Evolutionary conservation across 2,888 invertebrate species (phyloP), one percentile per base, ranked within the genome.

Genomic region (Diaphora mendica): DNA sequence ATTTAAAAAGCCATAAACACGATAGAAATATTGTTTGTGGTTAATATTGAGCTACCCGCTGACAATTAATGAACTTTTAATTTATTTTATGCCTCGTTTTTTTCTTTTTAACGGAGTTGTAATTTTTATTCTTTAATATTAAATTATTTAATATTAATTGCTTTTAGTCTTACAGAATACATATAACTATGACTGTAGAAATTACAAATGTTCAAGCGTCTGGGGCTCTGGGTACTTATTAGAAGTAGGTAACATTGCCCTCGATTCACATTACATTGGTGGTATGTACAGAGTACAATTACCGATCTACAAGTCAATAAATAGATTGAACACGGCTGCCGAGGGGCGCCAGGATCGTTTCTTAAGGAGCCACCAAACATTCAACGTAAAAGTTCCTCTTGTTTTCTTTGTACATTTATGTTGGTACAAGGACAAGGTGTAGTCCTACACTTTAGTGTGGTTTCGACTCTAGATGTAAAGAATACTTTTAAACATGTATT

Each of bases 291-390:
- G 70, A 79, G 76, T 80, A 77, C 82, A 83, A 83, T 82, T 84
- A 83, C 80, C 76, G 74, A 71, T 71, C 77, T 75, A 84, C 83
- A 84, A 81, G 81, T 80, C 79, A 77, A 82, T 80, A 81, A 84
- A 83, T 82, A 84, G 80, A 83, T 83, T 83, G 80, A 83, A 82
- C 81, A 81, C 79, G 75, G 73, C 71, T 73, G 72, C 71, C 70
- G 68, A 62, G 70, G 72, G 72, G 72, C 67, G 76, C 64, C 51
- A 42, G 65, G 20, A 33, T 75, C 65, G 59, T 69, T 44, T 42
- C 30, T 62, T 64, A 74, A 68, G 72, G 59, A 42, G 39, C 70
- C 42, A 51, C 17, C 70, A 70, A 64, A 72, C 64, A 72, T 35
- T 55, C n/a, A 59, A 68, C 42, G 30, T 42, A 26, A 65, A 42